Base-by-base conservation (phyloP, 2,113 vertebrate genomes). In the Scomber colias region DNA sequence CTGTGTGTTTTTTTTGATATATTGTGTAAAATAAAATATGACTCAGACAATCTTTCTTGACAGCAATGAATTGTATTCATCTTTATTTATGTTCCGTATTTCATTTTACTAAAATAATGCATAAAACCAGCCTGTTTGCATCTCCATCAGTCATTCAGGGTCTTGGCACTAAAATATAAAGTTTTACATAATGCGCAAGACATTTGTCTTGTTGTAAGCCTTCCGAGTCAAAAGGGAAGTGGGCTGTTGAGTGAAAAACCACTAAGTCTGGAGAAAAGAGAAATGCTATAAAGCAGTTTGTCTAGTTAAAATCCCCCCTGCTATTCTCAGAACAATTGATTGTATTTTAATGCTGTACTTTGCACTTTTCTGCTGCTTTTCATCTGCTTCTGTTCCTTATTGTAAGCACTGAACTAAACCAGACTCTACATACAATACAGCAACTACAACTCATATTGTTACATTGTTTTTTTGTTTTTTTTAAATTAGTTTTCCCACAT, bases 221-320 rank as follows among this genome's bases (percentile, higher is more conserved):
- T 73, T 40, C 10, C 0, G 13, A 63, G 71, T 79, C 15, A 66
- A 27, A 71, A 84, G 87, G 92, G 89, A 91, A 92, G 90, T 87
- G 77, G 76, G 73, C 73, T 88, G 78, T 49, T 67, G 16, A 66
- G 46, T 57, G 31, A 81, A 80, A 84, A 79, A 84, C 21, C 35
- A 84, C 35, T 0, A 55, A 15, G 48, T 69, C n/a, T 48, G 11
- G 45, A 75, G 56, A 0, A 69, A 45, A 78, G 56, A 54, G 50
- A 70, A 45, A 19, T 4, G 13, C 8, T 30, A 21, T 59, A 3
- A 30, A 64, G 16, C 12, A 78, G 65, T 82, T 46, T 71, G 13
- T 53, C 70, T 75, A 74, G 40, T 24, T 75, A 9, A 40, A 40
- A 9, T 40, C 6, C 35, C 35, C 35, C 69, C 65, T 50, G 6